These are phyloP conservation scores for Epizoanthus scotinus DNA, from an alignment of 92 coral and sea anemone species.

Conservation along the genomic window DNA sequence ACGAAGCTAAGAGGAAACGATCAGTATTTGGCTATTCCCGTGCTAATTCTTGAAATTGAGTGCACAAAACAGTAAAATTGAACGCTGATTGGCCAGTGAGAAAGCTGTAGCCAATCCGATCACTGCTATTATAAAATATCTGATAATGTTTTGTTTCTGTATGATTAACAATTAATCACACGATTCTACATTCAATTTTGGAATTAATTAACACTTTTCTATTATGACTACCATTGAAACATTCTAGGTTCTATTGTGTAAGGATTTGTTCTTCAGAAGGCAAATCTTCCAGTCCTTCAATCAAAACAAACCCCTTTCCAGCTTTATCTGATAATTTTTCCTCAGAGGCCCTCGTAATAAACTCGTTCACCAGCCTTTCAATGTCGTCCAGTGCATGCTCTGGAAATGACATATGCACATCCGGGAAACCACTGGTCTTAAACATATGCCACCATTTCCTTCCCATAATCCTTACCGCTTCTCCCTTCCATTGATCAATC, in stretches of 20 bases:
- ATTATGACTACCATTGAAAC: no score
- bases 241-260: not conserved
- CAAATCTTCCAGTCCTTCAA: conserved; percentile 47
- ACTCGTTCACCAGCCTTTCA: conserved; percentile 31
- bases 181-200: no score
- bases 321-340: conserved; percentile 36
- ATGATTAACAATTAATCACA: no score
- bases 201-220: no score
- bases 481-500: conserved; percentile 53
- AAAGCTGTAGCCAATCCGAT: no score
- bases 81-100: no score
- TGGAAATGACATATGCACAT: conserved; percentile 42
- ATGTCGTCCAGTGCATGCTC: conserved; percentile 49
- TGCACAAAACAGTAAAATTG: no score
- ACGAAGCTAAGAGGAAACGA: no score
- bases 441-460: conserved; percentile 67
- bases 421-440: conserved; percentile 61
- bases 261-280: conserved; percentile 27
- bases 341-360: conserved; percentile 36
- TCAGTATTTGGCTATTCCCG: no score
- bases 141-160: no score
- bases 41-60: no score
- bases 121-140: no score
- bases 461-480: conserved; percentile 51
- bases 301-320: conserved; percentile 48